phyloP scores from a whole-genome alignment of 2,888 invertebrate species.

The Coelinius sp. region DNA sequence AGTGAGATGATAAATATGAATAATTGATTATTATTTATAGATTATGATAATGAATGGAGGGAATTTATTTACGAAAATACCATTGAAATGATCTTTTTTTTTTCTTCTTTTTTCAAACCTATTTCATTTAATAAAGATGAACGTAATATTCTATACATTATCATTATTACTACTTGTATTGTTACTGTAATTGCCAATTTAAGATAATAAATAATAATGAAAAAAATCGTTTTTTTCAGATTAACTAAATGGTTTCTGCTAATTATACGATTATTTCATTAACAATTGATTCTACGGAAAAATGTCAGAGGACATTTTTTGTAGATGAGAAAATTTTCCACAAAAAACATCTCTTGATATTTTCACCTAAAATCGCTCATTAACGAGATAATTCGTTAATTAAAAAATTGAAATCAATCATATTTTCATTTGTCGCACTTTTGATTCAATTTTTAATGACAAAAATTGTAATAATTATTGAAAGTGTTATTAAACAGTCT shows the following conservation, averaged over 20 bases:
- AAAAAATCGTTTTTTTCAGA: no score
- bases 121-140: constrained; percentile 49
- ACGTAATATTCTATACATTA: constrained; percentile 17
- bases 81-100: constrained; percentile 16
- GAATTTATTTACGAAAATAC: constrained; percentile 22
- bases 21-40: background rate
- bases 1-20: background rate
- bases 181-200: constrained; percentile 61
- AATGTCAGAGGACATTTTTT: no score
- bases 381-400: no score
- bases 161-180: constrained; percentile 27
- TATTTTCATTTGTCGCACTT: no score
- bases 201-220: constrained; percentile 55
- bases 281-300: no score
- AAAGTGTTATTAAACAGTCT: background rate
- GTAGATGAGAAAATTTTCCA: no score
- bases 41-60: background rate
- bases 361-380: no score
- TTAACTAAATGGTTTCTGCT: no score
- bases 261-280: no score
- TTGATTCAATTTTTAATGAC: background rate
- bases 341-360: no score
- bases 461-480: background rate
- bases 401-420: no score
- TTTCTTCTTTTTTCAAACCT: constrained; percentile 50